phyloP scores from a whole-genome alignment of 1,140 invertebrate genomes.

The Homarus americanus region DNA sequence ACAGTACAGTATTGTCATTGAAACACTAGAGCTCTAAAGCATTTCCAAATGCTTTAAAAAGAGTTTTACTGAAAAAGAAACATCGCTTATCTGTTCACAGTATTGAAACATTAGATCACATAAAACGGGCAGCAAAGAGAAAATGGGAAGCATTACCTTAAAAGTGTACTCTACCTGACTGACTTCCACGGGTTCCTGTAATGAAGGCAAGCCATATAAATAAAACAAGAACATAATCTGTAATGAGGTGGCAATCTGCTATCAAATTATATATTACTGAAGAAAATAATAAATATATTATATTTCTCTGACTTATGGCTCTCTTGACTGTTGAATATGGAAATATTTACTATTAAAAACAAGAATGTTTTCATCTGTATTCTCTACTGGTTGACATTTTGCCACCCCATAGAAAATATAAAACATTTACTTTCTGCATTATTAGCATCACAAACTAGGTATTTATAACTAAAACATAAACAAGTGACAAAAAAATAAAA shows the following conservation, averaged over 20 bases:
- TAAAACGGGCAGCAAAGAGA: background rate
- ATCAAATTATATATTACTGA: too few relatives aligned
- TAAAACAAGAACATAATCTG: background rate
- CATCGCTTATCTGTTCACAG: background rate
- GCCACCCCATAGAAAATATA: too few relatives aligned
- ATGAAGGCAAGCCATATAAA: slow-evolving; percentile 42
- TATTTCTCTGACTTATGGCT: too few relatives aligned
- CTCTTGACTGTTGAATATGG: too few relatives aligned
- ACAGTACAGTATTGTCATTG: background rate
- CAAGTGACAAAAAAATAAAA: too few relatives aligned
- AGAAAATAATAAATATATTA: too few relatives aligned
- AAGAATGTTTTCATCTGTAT: too few relatives aligned
- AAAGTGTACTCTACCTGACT: slow-evolving; percentile 75
- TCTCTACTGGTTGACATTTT: too few relatives aligned
- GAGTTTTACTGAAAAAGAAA: background rate
- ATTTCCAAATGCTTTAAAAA: background rate
- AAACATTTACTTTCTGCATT: too few relatives aligned
- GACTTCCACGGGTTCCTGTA: slow-evolving; percentile 73
- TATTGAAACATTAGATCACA: background rate
- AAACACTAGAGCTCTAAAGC: background rate
- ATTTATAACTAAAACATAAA: too few relatives aligned
- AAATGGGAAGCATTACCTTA: slow-evolving; percentile 68
- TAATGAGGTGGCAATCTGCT: background rate
- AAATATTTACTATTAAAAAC: too few relatives aligned
- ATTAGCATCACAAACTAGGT: too few relatives aligned